These are phyloP conservation scores for Aelia acuminata DNA, from an alignment of 2,888 invertebrate species.

Conservation along the genomic window DNA sequence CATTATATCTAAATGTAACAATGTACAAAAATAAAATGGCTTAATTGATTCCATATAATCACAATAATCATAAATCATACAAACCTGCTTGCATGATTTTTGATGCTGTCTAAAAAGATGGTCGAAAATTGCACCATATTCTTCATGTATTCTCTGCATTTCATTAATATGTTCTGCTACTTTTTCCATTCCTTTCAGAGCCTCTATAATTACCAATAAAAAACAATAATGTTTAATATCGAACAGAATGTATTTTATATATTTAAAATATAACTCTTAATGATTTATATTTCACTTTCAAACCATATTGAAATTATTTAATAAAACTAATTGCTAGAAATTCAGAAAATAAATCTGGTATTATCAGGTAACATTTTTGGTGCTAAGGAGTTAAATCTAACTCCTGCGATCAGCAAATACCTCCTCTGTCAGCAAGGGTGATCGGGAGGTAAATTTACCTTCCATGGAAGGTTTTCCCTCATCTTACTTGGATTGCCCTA, in stretches of 20 bases:
- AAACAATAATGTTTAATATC: constrained; percentile 39
- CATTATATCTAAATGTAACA: not conserved
- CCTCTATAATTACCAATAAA: constrained; percentile 77
- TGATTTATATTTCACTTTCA: constrained; percentile 28
- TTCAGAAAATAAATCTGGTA: too few relatives aligned
- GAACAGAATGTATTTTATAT: not conserved
- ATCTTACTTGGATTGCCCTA: too few relatives aligned
- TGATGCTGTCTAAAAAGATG: constrained; percentile 96
- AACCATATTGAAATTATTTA: not conserved
- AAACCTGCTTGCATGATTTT: constrained; percentile 84
- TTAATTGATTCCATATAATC: not conserved
- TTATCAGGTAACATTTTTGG: too few relatives aligned
- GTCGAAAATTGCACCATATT: constrained; percentile 98
- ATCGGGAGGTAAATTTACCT: too few relatives aligned
- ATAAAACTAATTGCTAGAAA: too few relatives aligned
- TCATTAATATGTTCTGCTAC: constrained; percentile 99
- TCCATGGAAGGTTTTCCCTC: too few relatives aligned
- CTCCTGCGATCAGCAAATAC: too few relatives aligned
- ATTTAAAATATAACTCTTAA: not conserved
- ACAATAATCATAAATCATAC: not conserved
- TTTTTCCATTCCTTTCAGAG: constrained; percentile 97
- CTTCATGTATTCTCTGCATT: constrained; percentile 99
- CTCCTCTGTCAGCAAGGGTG: too few relatives aligned
- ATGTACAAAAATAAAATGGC: not conserved
- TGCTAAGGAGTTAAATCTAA: too few relatives aligned